These are phyloP conservation scores for Melanargia galathea DNA, from an alignment of 2,888 invertebrate species.

Conservation along the genomic window DNA sequence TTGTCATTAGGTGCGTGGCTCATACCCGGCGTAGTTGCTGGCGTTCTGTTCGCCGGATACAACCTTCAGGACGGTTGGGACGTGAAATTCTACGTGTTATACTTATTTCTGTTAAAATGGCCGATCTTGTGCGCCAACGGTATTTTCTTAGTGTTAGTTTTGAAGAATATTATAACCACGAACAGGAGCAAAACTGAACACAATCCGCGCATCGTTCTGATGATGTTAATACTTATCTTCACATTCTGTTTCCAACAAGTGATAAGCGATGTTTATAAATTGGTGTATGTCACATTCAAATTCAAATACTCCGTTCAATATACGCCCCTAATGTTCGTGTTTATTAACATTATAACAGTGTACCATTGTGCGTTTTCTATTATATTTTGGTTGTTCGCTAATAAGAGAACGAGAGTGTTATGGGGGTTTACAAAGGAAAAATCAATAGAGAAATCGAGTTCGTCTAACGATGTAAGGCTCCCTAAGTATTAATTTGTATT, in stretches of 20 bases:
- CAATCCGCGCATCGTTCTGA: constrained; percentile 55
- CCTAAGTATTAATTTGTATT: constrained; percentile 1
- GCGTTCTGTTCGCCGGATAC: constrained; percentile 44
- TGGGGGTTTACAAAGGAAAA: constrained; percentile 49
- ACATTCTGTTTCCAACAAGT: constrained; percentile 67
- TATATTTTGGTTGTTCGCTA: constrained; percentile 71
- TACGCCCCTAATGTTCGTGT: constrained; percentile 39
- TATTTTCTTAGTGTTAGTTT: constrained; percentile 53
- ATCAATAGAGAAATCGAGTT: neutral
- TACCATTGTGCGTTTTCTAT: constrained; percentile 67
- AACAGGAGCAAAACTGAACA: constrained; percentile 53
- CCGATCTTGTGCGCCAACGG: constrained; percentile 62
- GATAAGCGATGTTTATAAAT: constrained; percentile 56
- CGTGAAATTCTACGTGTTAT: constrained; percentile 46
- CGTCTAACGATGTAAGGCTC: constrained; percentile 6
- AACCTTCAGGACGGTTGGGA: constrained; percentile 37
- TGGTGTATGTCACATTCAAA: constrained; percentile 47
- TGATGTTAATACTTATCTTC: constrained; percentile 63
- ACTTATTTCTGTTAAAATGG: constrained; percentile 61
- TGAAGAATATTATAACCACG: constrained; percentile 54
- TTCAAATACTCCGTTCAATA: constrained; percentile 35
- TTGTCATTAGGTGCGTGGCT: constrained; percentile 59
- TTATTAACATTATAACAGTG: constrained; percentile 47
- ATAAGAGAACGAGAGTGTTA: constrained; percentile 60
- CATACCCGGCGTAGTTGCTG: constrained; percentile 49